Base-by-base conservation (phyloP, 1,140 invertebrate species). In the Rhopalosiphum padi region DNA sequence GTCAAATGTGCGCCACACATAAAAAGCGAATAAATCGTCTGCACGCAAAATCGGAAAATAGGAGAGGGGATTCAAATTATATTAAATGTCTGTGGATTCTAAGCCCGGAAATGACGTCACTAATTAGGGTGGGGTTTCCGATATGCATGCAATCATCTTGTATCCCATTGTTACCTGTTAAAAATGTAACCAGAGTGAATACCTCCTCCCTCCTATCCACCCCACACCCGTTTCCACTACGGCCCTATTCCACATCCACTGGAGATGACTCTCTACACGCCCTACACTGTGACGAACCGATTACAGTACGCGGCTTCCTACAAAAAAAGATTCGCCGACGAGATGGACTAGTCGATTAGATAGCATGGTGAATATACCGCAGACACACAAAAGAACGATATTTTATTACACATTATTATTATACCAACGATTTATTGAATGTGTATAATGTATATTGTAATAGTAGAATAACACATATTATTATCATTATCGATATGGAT, bases 41-140 rank as follows among this genome's bases (percentile, higher is more conserved):
- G n/a, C 60, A 68, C 90, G 90, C 89, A n/a, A 91, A 91, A 90
- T 90, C 88, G 51, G 35, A 23, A 41, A 77, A 92, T 22, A 48
- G 41, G 9, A 46, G 25, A 77, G 90, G 43, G 48, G 43, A 91
- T 91, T 91, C n/a, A 46, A 91, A 91, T 91, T 83, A 91, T 43
- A 43, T 91, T 91, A 92, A 92, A 92, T 83, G 91, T 92, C 91
- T 83, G 91, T 83, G 46, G 43, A 92, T 83, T 92, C 68, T 51
- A 51, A 83, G 91, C 91, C 91, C 91, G 91, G 91, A 93, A 93
- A 93, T 86, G 91, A 86, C 91, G 91, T 93, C 91, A 93, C 91
- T 93, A 85, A 86, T 93, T 93, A 86, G 82, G 91, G 91, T 86
- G 91, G 91, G 91, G 91, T 93, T 93, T 93, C 91, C 91, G 91